Percentiles rank a stretch among this genome's conserved stretches.
These are phyloP conservation scores for Catotricha subobsoleta DNA, from an alignment of 2,888 invertebrate species.

Conservation along the genomic window DNA sequence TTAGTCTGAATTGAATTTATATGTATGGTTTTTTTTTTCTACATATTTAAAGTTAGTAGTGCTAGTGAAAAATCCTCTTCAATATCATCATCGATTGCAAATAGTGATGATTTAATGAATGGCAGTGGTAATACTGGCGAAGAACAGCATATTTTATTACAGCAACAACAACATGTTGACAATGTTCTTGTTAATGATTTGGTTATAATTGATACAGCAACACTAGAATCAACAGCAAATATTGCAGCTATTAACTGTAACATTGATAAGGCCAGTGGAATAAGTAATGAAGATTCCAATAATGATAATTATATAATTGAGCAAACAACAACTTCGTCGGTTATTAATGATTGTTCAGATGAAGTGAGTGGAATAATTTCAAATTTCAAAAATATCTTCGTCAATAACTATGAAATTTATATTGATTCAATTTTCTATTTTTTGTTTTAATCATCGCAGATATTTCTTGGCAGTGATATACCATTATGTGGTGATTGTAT, in stretches of 20 bases:
- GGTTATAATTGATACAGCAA: neutral
- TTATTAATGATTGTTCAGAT: constrained; percentile 6
- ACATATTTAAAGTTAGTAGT: too few relatives aligned
- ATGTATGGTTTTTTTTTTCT: too few relatives aligned
- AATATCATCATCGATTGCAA: too few relatives aligned
- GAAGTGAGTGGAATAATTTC: constrained; percentile 1
- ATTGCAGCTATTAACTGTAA: neutral
- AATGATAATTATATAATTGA: neutral
- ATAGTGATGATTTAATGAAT: too few relatives aligned
- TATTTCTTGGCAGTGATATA: constrained; percentile 1
- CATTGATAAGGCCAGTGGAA: neutral
- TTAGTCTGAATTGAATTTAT: too few relatives aligned
- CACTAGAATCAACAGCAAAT: too few relatives aligned
- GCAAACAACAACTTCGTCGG: neutral
- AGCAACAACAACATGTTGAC: too few relatives aligned
- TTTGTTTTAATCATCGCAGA: neutral
- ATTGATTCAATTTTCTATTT: too few relatives aligned
- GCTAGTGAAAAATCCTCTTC: too few relatives aligned
- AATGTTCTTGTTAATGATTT: neutral
- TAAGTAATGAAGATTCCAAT: neutral
- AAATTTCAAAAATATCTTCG: neutral
- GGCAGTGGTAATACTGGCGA: too few relatives aligned
- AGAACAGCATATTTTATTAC: too few relatives aligned
- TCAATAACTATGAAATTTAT: too few relatives aligned
- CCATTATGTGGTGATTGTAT: neutral